phyloP scores from a whole-genome alignment of 2,888 invertebrate species.

The Harpagoxenus sublaevis region DNA sequence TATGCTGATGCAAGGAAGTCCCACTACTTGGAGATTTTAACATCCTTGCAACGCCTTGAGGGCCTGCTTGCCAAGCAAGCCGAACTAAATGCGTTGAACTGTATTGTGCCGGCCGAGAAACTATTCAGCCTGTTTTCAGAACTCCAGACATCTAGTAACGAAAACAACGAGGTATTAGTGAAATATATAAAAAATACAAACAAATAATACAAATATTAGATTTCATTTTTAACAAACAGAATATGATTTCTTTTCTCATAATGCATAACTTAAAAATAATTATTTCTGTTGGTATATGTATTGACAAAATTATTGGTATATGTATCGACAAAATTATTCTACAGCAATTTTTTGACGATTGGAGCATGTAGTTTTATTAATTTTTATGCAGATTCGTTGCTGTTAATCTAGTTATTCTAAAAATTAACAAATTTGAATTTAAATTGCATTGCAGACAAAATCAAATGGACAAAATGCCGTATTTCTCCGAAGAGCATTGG shows the following conservation, averaged over 20 bases:
- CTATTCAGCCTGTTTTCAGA: background rate
- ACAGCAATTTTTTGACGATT: background rate
- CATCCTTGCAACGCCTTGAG: background rate
- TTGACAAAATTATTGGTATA: background rate
- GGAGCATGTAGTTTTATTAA: background rate
- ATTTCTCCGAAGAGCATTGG: background rate
- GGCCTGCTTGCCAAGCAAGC: background rate
- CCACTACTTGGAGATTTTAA: background rate
- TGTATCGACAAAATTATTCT: background rate
- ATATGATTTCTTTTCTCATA: background rate
- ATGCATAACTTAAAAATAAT: background rate
- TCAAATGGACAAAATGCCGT: background rate
- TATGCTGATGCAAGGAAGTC: background rate
- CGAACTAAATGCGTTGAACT: background rate
- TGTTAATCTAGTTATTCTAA: background rate
- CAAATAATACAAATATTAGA: background rate
- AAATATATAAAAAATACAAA: background rate
- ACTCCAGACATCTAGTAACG: background rate
- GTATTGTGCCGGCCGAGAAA: background rate
- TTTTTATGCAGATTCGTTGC: background rate
- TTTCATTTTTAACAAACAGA: background rate
- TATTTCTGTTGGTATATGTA: background rate
- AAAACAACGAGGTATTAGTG: slow-evolving; percentile 13
- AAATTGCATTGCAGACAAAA: background rate
- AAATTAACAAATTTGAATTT: background rate